Conservation (phyloP, 2,113 vertebrate species). For the human (Homo sapiens) region GRCh38 chrX:54758001-54758500, state of each 20-base stretch:
- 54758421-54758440: constrained; percentile 74
- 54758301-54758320: constrained; percentile 84
- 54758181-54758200: neutral
- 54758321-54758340: constrained; percentile 76
- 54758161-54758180: neutral
- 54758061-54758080: constrained; percentile 5
- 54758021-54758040: neutral
- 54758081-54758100: neutral
- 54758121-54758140: neutral
- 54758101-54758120: neutral
- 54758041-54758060: neutral
- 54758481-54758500: constrained; percentile 53
- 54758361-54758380: constrained; percentile 89
- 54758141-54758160: neutral
- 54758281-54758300: constrained; percentile 89
- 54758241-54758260: constrained; percentile 90
- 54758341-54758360: constrained; percentile 86
- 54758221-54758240: constrained; percentile 82
- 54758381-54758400: constrained; percentile 89
- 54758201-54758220: neutral
- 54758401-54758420: constrained; percentile 73
- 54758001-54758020: neutral
- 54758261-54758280: constrained; percentile 90
- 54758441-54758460: constrained; percentile 68
- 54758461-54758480: constrained; percentile 81